phyloP scores from a whole-genome alignment of 1,140 invertebrate genomes.

The Trichonephila clavata region DNA sequence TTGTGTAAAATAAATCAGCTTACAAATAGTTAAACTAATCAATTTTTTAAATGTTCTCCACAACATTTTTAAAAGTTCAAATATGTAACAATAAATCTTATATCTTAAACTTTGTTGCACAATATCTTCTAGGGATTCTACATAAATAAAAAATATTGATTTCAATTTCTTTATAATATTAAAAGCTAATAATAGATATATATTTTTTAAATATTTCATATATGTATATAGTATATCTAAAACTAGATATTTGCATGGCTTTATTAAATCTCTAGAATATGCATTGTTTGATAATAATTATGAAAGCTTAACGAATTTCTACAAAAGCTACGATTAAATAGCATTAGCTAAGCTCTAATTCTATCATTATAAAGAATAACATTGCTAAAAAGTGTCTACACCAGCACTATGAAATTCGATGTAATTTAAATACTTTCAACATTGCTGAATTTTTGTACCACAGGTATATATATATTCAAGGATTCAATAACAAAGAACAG shows the following conservation, averaged over 20 bases:
- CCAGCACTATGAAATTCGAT: background rate
- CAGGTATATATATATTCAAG: background rate
- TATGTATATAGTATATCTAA: background rate
- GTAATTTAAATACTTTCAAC: slow-evolving; percentile 41
- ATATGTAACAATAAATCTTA: background rate
- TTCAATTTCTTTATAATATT: background rate
- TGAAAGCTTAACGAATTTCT: background rate
- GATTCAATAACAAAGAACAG: background rate
- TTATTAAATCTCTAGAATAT: background rate
- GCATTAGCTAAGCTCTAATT: slow-evolving; percentile 13
- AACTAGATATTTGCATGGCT: background rate
- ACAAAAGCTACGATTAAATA: background rate
- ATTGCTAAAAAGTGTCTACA: background rate
- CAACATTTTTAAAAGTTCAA: background rate
- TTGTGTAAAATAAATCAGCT: too few relatives aligned
- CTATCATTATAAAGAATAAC: slow-evolving; percentile 21
- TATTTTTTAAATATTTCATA: background rate
- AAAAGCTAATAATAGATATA: background rate
- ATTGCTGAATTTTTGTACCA: slow-evolving; percentile 24
- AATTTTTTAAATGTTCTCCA: background rate
- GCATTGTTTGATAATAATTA: background rate
- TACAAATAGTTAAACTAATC: too few relatives aligned
- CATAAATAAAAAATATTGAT: background rate
- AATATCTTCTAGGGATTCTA: background rate
- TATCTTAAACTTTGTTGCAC: background rate